These are phyloP conservation scores for Ephydatia muelleri DNA, from an alignment of 37 sponge, comb jelly and placozoan genomes.

Conservation along the genomic window DNA sequence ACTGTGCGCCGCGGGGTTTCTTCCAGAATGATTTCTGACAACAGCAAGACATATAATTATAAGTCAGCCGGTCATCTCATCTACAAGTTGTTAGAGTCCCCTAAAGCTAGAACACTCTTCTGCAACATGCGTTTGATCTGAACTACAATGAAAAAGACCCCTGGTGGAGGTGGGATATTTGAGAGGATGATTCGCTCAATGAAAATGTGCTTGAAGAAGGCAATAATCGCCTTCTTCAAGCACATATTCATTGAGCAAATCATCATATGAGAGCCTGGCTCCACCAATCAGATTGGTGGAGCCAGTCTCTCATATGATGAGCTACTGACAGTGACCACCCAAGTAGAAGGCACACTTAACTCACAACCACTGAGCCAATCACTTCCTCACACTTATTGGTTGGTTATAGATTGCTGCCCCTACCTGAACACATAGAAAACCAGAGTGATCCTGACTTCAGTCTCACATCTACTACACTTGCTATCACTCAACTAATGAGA, in stretches of 20 bases:
- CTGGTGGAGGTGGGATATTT: slow-evolving; percentile 29
- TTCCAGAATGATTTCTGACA: background rate
- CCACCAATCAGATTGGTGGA: too few relatives aligned
- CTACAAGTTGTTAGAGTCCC: background rate
- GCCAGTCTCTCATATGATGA: too few relatives aligned
- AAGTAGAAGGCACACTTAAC: slow-evolving; percentile 31
- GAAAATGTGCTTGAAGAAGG: too few relatives aligned
- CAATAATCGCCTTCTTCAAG: too few relatives aligned
- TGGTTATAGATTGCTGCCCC: slow-evolving; percentile 7
- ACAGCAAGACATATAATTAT: slow-evolving; percentile 14
- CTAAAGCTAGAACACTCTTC: background rate
- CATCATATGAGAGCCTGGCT: too few relatives aligned
- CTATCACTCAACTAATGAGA: slow-evolving; percentile 1
- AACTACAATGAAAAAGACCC: slow-evolving; percentile 27
- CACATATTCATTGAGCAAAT: too few relatives aligned
- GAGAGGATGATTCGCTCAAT: too few relatives aligned
- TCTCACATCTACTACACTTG: background rate
- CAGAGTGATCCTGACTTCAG: too few relatives aligned
- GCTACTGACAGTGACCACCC: slow-evolving; percentile 18
- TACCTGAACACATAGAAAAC: slow-evolving; percentile 2
- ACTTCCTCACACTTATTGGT: slow-evolving; percentile 34
- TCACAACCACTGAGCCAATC: slow-evolving; percentile 40
- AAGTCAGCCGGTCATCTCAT: slow-evolving; percentile 3
- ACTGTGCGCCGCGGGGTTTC: background rate
- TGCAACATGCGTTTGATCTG: slow-evolving; percentile 8